phyloP scores from a whole-genome alignment of 1,140 invertebrate species.

The Philaenus spumarius region DNA sequence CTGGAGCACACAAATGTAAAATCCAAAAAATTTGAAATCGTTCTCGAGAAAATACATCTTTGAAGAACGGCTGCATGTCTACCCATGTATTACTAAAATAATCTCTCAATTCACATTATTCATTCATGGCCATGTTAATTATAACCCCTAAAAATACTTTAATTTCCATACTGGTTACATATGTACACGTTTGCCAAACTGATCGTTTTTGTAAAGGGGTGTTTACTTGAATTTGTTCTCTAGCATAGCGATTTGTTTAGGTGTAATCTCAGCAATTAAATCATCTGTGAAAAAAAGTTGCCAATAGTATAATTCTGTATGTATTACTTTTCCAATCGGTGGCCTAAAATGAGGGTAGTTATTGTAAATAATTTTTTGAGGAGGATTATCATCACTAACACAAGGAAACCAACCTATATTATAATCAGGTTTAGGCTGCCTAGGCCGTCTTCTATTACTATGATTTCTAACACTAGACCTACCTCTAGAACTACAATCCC shows the following conservation, averaged over 20 bases:
- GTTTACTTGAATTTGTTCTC: neutral
- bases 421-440: neutral
- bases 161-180: neutral
- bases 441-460: too few species aligned
- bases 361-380: neutral
- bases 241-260: constrained; percentile 1
- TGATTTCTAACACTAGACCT: neutral
- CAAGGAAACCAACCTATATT: too few species aligned
- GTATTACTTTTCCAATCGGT: neutral
- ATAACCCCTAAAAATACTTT: constrained; percentile 12
- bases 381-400: neutral
- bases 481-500: too few species aligned
- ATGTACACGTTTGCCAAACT: neutral
- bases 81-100: constrained; percentile 1
- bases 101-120: too few species aligned
- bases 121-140: constrained; percentile 10
- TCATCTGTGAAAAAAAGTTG: constrained; percentile 9
- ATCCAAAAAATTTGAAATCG: constrained; percentile 3
- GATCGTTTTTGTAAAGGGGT: too few species aligned
- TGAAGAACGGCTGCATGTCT: too few species aligned
- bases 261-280: neutral
- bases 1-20: neutral
- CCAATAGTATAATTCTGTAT: constrained; percentile 1
- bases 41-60: too few species aligned
- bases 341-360: too few species aligned